A percentile compares a stretch with the other conserved stretches of the same genome.
Evolutionary conservation across 2,888 invertebrate genomes (phyloP).

Genomic region (Cephus pygmeus): DNA sequence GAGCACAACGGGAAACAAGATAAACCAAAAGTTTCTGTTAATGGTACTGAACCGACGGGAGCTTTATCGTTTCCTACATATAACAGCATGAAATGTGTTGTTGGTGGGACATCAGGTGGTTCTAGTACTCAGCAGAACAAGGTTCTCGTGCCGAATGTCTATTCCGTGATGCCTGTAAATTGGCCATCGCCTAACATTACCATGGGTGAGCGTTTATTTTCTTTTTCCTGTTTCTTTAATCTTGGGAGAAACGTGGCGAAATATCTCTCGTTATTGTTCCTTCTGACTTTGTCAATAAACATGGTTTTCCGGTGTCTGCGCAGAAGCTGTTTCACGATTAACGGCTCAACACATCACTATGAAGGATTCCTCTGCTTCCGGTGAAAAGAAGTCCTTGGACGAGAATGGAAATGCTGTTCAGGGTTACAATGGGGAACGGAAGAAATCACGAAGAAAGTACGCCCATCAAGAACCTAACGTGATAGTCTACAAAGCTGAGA

Average conservation of each 20-base stretch:
- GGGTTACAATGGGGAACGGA: constrained; percentile 59
- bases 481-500: constrained; percentile 67
- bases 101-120: constrained; percentile 47
- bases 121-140: constrained; percentile 50
- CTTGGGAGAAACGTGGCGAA: not conserved
- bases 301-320: constrained; percentile 8
- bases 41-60: constrained; percentile 47
- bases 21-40: constrained; percentile 55
- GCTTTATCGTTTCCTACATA: constrained; percentile 52
- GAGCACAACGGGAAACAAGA: constrained; percentile 57
- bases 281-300: not conserved
- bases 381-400: constrained; percentile 75
- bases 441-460: constrained; percentile 57
- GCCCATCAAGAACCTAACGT: constrained; percentile 58
- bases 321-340: constrained; percentile 46
- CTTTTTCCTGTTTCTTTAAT: not conserved
- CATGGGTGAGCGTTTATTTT: constrained; percentile 49
- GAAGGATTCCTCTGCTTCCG: constrained; percentile 47
- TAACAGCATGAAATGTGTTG: constrained; percentile 58
- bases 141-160: constrained; percentile 49
- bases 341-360: constrained; percentile 46
- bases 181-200: constrained; percentile 57
- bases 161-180: constrained; percentile 55
- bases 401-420: constrained; percentile 84
- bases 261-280: constrained; percentile 7